phyloP scores from a whole-genome alignment of 2,888 invertebrate genomes.

The Matsumyia berberina region DNA sequence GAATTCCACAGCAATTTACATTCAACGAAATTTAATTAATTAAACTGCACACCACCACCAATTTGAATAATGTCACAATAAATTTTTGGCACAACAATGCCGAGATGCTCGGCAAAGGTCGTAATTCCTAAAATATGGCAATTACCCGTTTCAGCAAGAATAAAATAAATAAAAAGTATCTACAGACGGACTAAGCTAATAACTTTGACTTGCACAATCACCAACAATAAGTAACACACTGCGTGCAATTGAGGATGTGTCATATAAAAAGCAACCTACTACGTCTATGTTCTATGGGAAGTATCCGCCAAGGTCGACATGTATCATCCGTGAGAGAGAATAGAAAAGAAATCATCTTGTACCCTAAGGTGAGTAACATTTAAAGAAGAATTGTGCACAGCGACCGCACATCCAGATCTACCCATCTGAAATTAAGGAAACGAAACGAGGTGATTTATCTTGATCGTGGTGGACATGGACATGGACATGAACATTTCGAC shows the following conservation, averaged over 20 bases:
- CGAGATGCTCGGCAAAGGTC: conserved; percentile 2
- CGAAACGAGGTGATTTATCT: conserved; percentile 55
- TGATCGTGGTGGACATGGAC: neutral
- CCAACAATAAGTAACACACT: conserved; percentile 46
- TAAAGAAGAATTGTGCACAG: conserved; percentile 25
- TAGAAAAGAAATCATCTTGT: conserved; percentile 14
- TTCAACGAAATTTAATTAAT: conserved; percentile 25
- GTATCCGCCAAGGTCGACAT: conserved; percentile 57
- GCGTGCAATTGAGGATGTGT: conserved; percentile 60
- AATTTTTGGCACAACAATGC: conserved; percentile 40
- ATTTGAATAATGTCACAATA: conserved; percentile 52
- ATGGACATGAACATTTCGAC: conserved; percentile 46
- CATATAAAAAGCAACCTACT: conserved; percentile 46
- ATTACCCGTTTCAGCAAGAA: conserved; percentile 4
- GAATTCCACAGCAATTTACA: conserved; percentile 7
- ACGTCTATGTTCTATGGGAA: conserved; percentile 46
- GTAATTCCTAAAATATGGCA: conserved; percentile 13
- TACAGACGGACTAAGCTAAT: conserved; percentile 20
- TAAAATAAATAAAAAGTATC: conserved; percentile 12
- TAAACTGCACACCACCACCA: conserved; percentile 42
- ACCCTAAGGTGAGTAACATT: conserved; percentile 54
- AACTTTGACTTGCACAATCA: conserved; percentile 58
- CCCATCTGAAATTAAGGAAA: conserved; percentile 56
- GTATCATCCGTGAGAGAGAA: conserved; percentile 38
- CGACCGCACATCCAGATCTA: conserved; percentile 30